Percentiles rank a stretch among this genome's conserved stretches.
Conservation (phyloP, 2,888 invertebrate genomes). For the Pyrochroa serraticornis region DNA sequence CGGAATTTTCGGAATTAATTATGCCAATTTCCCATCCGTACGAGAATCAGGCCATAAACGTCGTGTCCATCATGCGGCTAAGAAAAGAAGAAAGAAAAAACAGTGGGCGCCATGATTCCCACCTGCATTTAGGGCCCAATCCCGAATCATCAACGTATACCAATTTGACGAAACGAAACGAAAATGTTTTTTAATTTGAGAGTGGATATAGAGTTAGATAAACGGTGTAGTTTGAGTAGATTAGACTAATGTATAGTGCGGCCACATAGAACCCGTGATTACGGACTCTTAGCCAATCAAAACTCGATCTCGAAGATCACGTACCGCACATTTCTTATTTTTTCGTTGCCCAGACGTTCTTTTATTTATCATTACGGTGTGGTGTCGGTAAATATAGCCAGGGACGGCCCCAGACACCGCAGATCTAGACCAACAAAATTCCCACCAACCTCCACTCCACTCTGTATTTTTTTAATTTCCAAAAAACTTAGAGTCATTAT, state of each 20-base stretch:
- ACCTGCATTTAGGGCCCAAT: slow-evolving; percentile 37
- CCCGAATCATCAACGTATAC: slow-evolving; percentile 13
- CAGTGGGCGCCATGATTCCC: slow-evolving; percentile 33
- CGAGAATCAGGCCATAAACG: no score
- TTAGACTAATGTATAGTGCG: slow-evolving; percentile 51
- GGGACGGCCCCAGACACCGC: neutral
- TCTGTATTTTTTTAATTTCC: no score
- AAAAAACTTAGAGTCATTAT: no score
- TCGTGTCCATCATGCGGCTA: no score
- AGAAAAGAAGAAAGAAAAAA: slow-evolving; percentile 9
- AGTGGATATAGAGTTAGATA: slow-evolving; percentile 41
- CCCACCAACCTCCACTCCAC: no score
- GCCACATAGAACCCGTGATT: slow-evolving; percentile 46
- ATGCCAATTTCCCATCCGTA: no score
- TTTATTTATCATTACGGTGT: slow-evolving; percentile 2
- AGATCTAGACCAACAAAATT: no score
- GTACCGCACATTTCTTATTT: slow-evolving; percentile 34
- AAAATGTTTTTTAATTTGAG: slow-evolving; percentile 46
- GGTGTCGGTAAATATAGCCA: slow-evolving; percentile 9
- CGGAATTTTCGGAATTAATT: no score
- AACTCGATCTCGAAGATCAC: slow-evolving; percentile 47
- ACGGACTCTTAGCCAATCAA: slow-evolving; percentile 45
- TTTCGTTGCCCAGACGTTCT: slow-evolving; percentile 3
- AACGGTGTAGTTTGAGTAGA: slow-evolving; percentile 44
- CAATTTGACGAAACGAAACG: slow-evolving; percentile 43